Evolutionary conservation across 2,888 invertebrate species (phyloP), one percentile per base, ranked within the genome.

Genomic region (Teleiodes luculella): DNA sequence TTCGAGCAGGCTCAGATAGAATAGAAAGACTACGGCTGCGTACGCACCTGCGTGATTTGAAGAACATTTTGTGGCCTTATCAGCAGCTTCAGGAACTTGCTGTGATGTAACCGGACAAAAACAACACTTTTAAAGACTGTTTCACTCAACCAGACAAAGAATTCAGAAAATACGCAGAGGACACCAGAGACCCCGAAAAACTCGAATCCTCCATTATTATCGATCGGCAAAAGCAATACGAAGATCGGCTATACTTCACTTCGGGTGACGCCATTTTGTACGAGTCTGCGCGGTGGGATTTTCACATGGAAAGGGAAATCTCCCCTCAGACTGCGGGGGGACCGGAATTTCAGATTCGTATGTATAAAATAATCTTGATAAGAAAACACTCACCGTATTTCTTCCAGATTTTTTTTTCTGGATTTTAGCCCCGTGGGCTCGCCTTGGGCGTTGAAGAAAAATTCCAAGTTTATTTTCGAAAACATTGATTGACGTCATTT

Each of bases 41-140:
- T 96, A 96, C 96, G 96, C 96, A 96, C 96, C 95, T 96, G 95
- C 95, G 95, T 95, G 94, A 87, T 89, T 88, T 86, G 87, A 83
- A 79, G 83, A 76, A 83, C 88, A 89, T 89, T 81, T 83, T 82
- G 80, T 76, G 78, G 79, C 80, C 80, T 78, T 80, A 82, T 83
- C 84, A 76, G 79, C 84, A 77, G 68, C 78, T 80, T 76, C 73
- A 72, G 69, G 66, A 81, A 72, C 72, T 81, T 76, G 76, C 80
- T 78, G 85, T 90, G 90, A 90, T 90, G 90, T 90, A 90, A 90
- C 87, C 76, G 76, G 72, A 75, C 67, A 69, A 79, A 83, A 81
- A 78, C 76, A 75, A 84, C 87, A 89, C 87, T 91, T 89, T 88
- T 87, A 62, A 72, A 66, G 70, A 78, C 74, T 80, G 80, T 80